phyloP scores from a whole-genome alignment of 2,888 invertebrate genomes.

The Odontothrips loti region DNA sequence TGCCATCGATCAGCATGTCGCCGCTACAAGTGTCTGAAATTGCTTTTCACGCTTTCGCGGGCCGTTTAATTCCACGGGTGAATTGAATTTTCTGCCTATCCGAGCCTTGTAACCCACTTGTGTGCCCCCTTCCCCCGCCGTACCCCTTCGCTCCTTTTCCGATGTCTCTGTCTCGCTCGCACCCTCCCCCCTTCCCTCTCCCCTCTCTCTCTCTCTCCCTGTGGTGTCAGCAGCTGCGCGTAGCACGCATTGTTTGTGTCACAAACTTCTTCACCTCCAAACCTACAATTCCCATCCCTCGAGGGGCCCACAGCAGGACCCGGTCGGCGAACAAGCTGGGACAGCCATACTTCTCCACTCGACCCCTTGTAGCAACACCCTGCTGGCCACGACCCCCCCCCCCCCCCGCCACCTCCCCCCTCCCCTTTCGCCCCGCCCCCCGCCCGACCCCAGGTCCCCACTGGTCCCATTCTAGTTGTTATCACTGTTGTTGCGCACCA shows the following conservation, averaged over 20 bases:
- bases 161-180: background rate
- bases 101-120: too few species aligned
- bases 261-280: slow-evolving; percentile 19
- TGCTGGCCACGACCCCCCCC: background rate
- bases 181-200: background rate
- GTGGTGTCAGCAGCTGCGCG: background rate
- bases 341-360: background rate
- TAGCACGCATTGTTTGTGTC: background rate
- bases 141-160: background rate
- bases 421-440: background rate
- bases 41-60: too few species aligned
- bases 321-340: slow-evolving; percentile 15
- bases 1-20: too few species aligned
- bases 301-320: background rate
- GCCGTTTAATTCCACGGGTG: too few species aligned
- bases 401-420: background rate
- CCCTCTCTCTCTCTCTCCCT: background rate
- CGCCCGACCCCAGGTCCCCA: background rate
- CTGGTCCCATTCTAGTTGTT: background rate
- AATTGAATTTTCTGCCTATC: too few species aligned
- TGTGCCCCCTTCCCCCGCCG: background rate
- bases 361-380: too few species aligned
- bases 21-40: too few species aligned
- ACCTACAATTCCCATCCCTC: slow-evolving; percentile 8
- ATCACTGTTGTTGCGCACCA: slow-evolving; percentile 10